A percentile compares a stretch with the other conserved stretches of the same genome.
Evolutionary conservation across 2,888 invertebrate species (phyloP).

Genomic region (Proisotoma minuta): DNA sequence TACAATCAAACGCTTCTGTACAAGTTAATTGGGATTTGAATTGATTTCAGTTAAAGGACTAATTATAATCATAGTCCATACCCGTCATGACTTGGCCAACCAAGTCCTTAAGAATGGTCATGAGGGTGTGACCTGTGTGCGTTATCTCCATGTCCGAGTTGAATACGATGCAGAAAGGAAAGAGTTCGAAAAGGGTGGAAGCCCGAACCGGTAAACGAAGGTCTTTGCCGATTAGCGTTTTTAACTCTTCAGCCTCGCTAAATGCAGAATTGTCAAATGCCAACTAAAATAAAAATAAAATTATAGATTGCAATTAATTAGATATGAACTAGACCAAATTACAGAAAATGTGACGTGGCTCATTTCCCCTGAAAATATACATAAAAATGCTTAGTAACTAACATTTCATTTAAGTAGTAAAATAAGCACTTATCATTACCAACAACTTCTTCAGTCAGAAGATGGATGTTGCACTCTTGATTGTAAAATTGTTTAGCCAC

Average conservation of each 20-base stretch:
- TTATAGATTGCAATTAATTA: not conserved
- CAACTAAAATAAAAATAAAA: not conserved
- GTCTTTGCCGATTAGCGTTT: constrained; percentile 2
- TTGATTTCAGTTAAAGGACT: not conserved
- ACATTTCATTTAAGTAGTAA: too few relatives aligned
- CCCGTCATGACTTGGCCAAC: constrained; percentile 62
- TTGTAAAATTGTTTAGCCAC: constrained; percentile 90
- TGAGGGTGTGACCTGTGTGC: constrained; percentile 83
- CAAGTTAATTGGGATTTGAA: not conserved
- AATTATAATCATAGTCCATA: not conserved
- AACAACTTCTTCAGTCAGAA: constrained; percentile 76
- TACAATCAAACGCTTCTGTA: constrained; percentile 80
- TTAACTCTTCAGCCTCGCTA: constrained; percentile 3
- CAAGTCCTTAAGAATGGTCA: constrained; percentile 81
- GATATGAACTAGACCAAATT: too few relatives aligned
- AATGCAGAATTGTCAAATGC: constrained; percentile 1
- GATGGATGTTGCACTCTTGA: constrained; percentile 86
- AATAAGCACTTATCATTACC: constrained; percentile 72
- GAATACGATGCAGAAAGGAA: constrained; percentile 96
- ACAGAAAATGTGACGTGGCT: too few relatives aligned
- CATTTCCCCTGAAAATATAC: not conserved
- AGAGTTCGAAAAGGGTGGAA: constrained; percentile 88
- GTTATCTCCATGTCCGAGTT: constrained; percentile 79
- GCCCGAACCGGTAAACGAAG: constrained; percentile 52
- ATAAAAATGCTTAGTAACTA: not conserved